These are phyloP conservation scores for Podotricha telesiphe DNA, from an alignment of 2,888 invertebrate genomes.

Conservation along the genomic window DNA sequence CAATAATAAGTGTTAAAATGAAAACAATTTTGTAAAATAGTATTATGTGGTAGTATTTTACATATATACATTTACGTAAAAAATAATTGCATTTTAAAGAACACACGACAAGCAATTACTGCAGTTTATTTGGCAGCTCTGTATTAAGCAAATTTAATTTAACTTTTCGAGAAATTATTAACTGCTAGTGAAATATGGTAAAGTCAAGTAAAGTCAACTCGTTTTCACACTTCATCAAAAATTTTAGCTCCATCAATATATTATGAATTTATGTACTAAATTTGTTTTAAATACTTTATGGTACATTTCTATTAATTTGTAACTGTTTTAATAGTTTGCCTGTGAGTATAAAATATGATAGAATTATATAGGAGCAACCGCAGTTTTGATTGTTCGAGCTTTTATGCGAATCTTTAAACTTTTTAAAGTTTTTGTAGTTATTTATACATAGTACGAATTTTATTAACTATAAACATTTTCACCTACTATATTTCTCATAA, in stretches of 20 bases:
- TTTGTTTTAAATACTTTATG: neutral
- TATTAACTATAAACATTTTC: no score
- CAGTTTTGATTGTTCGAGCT: no score
- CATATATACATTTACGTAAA: neutral
- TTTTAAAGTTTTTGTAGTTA: no score
- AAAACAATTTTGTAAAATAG: no score
- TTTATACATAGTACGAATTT: no score
- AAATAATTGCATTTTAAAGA: neutral
- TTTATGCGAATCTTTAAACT: no score
- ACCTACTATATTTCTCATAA: no score
- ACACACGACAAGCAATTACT: neutral
- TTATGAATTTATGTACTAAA: neutral
- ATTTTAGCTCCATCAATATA: neutral
- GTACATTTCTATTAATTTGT: no score
- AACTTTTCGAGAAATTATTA: constrained; percentile 16
- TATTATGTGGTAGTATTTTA: neutral
- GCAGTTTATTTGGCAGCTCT: neutral
- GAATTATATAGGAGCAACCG: no score
- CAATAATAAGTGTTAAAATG: no score
- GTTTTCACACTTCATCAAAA: constrained; percentile 12
- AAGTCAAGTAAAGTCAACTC: constrained; percentile 12
- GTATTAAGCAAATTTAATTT: constrained; percentile 14
- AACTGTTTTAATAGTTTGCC: no score
- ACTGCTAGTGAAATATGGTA: neutral
- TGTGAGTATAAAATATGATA: no score